phyloP scores from a whole-genome alignment of 2,797 vertebrate species.

The Margarornis squamiger region DNA sequence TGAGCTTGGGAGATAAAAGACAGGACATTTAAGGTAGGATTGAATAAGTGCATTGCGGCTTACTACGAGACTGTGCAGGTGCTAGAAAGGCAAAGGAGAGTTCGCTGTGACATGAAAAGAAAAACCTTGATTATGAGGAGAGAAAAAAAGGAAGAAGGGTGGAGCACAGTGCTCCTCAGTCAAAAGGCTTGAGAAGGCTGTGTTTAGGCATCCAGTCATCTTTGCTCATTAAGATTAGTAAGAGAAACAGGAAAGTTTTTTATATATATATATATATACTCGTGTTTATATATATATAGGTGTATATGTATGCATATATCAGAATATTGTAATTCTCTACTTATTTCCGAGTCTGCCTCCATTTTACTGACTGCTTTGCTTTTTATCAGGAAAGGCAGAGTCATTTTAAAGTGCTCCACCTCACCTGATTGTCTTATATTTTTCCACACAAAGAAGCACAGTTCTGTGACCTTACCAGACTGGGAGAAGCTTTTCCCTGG shows the following conservation, averaged over 20 bases:
- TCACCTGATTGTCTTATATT: neutral
- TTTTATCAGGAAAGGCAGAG: conserved; percentile 18
- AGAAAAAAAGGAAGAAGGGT: conserved; percentile 43
- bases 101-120: conserved; percentile 19
- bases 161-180: conserved; percentile 64
- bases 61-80: conserved; percentile 73
- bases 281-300: neutral
- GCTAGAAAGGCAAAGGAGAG: conserved; percentile 65
- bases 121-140: conserved; percentile 58
- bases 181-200: conserved; percentile 13
- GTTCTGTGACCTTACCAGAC: neutral
- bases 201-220: conserved; percentile 34
- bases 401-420: conserved; percentile 14
- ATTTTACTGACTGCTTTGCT: neutral
- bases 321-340: neutral
- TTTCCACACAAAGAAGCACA: neutral
- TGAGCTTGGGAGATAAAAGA: conserved; percentile 99
- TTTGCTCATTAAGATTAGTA: conserved; percentile 17
- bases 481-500: neutral
- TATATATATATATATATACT: neutral
- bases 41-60: conserved; percentile 79
- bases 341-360: neutral
- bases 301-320: neutral
- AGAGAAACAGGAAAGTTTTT: conserved; percentile 18
- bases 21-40: conserved; percentile 95